phyloP scores from a whole-genome alignment of 2,888 invertebrate genomes.

The Seira musarum region DNA sequence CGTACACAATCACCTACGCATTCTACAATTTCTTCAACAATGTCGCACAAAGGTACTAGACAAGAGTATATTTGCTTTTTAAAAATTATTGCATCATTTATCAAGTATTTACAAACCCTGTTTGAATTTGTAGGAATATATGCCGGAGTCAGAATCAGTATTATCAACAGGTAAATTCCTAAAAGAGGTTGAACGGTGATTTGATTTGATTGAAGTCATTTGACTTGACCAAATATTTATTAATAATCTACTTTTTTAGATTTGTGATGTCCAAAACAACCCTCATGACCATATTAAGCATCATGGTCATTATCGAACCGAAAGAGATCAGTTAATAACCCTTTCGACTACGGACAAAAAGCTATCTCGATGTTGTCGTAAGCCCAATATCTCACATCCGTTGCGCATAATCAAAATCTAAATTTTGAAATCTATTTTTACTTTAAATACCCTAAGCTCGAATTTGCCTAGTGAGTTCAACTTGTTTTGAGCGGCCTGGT shows the following conservation, averaged over 20 bases:
- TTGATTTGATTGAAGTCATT: too few relatives aligned
- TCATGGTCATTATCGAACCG: background rate
- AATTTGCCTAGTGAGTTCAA: background rate
- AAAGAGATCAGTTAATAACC: background rate
- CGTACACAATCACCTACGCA: slow-evolving; percentile 28
- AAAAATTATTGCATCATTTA: too few relatives aligned
- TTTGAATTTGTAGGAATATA: slow-evolving; percentile 22
- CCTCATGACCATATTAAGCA: background rate
- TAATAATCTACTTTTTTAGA: background rate
- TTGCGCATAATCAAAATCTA: too few relatives aligned
- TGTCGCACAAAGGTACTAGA: slow-evolving; percentile 22
- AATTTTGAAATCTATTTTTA: too few relatives aligned
- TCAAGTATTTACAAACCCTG: too few relatives aligned
- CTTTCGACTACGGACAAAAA: background rate
- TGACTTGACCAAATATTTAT: too few relatives aligned
- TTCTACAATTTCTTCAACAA: slow-evolving; percentile 23
- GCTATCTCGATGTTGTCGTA: slow-evolving; percentile 59
- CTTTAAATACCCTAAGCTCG: background rate
- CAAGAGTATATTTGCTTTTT: too few relatives aligned
- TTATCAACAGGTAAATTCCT: slow-evolving; percentile 15
- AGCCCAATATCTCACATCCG: background rate
- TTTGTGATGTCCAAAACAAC: background rate
- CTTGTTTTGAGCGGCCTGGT: slow-evolving; percentile 43
- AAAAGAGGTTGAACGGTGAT: too few relatives aligned
- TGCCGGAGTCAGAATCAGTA: slow-evolving; percentile 19